phyloP scores from a whole-genome alignment of 2,797 vertebrate genomes.

The Arnoldichthys spilopterus region DNA sequence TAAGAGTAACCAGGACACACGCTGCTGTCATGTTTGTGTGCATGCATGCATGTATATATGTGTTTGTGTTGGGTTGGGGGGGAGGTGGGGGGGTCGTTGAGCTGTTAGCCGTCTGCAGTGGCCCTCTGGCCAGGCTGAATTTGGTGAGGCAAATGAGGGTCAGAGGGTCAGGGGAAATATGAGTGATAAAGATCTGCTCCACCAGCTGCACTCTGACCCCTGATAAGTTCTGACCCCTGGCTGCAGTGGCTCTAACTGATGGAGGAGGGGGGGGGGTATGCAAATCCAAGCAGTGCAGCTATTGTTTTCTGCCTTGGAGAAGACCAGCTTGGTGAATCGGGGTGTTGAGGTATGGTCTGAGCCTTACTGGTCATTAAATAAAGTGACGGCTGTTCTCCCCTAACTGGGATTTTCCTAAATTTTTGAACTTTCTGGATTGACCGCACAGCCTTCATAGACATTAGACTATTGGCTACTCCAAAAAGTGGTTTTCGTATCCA shows the following conservation, averaged over 20 bases:
- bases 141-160: constrained; percentile 68
- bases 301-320: background rate
- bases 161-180: constrained; percentile 61
- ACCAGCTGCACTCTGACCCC: constrained; percentile 64
- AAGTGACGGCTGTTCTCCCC: no score
- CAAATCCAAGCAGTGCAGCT: background rate
- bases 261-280: background rate
- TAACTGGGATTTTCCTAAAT: no score
- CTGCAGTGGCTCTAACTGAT: constrained; percentile 15
- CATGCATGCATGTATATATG: background rate
- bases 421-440: no score
- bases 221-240: constrained; percentile 54
- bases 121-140: constrained; percentile 52
- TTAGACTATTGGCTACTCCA: background rate
- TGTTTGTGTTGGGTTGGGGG: background rate
- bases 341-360: no score
- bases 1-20: constrained; percentile 37
- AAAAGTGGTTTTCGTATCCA: no score
- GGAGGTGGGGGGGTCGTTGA: background rate
- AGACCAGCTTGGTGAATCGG: background rate
- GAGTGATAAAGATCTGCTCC: constrained; percentile 66
- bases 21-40: constrained; percentile 44
- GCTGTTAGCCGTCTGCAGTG: constrained; percentile 37
- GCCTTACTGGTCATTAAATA: no score
- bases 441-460: background rate